phyloP scores from a whole-genome alignment of 2,113 vertebrate genomes.

The Andinoacara biseriatus region DNA sequence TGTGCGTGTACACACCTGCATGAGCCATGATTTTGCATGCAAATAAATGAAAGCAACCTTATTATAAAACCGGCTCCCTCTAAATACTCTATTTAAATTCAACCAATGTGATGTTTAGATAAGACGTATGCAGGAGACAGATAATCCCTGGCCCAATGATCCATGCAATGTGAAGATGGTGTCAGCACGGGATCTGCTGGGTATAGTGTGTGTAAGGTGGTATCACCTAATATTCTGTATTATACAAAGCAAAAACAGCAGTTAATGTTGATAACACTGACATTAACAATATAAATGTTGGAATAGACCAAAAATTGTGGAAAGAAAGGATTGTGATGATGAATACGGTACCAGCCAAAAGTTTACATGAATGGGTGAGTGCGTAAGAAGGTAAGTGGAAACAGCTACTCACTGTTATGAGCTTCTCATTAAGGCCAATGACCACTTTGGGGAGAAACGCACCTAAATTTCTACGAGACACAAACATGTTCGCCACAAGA shows the following conservation, averaged over 20 bases:
- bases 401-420: background rate
- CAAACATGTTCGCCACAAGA: background rate
- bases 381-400: background rate
- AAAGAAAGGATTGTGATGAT: background rate
- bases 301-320: background rate
- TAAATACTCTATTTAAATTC: slow-evolving; percentile 66
- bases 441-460: background rate
- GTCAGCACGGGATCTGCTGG: background rate
- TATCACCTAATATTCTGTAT: background rate
- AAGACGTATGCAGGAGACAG: slow-evolving; percentile 34
- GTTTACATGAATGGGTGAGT: too few relatives aligned
- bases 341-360: background rate
- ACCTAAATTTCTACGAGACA: background rate
- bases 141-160: slow-evolving; percentile 39
- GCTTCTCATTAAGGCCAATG: background rate
- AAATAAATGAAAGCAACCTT: slow-evolving; percentile 36
- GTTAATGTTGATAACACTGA: slow-evolving; percentile 1
- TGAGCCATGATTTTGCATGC: slow-evolving; percentile 40
- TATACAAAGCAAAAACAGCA: background rate
- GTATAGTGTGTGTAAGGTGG: background rate
- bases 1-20: slow-evolving; percentile 23
- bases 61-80: slow-evolving; percentile 47
- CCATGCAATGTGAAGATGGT: slow-evolving; percentile 3
- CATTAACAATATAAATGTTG: background rate
- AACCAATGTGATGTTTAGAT: slow-evolving; percentile 49